phyloP scores from a whole-genome alignment of 2,888 invertebrate species.

The Caenorhabditis sulstoni region DNA sequence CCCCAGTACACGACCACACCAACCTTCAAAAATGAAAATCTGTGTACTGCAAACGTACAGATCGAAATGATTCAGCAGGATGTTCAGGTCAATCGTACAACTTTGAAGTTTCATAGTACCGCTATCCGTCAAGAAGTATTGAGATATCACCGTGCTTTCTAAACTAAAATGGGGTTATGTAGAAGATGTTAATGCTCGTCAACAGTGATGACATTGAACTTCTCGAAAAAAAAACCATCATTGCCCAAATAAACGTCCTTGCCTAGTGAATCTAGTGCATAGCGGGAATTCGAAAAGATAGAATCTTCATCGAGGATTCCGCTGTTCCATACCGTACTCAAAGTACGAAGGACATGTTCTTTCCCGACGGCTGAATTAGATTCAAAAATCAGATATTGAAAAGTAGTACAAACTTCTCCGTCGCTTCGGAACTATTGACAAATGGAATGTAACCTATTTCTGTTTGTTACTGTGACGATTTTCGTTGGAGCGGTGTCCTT shows the following conservation, averaged over 20 bases:
- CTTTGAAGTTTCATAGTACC: no score
- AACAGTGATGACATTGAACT: no score
- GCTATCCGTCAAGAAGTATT: no score
- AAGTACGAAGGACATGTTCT: slow-evolving; percentile 37
- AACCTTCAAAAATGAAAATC: background rate
- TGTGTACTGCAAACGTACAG: slow-evolving; percentile 22
- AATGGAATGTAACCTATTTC: slow-evolving; percentile 1
- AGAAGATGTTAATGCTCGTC: no score
- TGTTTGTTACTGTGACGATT: slow-evolving; percentile 8
- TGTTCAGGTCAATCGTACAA: slow-evolving; percentile 39
- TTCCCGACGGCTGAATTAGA: slow-evolving; percentile 4
- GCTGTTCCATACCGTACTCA: slow-evolving; percentile 35
- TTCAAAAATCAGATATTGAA: slow-evolving; percentile 16
- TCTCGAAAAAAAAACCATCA: slow-evolving; percentile 9
- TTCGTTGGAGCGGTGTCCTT: slow-evolving; percentile 2
- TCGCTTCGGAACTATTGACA: no score
- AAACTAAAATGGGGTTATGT: no score
- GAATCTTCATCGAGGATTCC: no score
- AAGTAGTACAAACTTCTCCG: no score
- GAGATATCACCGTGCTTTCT: no score
- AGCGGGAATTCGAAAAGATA: no score
- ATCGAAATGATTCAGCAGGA: slow-evolving; percentile 30
- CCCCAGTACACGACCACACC: slow-evolving; percentile 14
- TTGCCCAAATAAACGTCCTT: background rate
- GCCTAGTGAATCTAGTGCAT: no score